Evolutionary conservation across 2,113 vertebrate species (phyloP).

Genomic region (Columbina picui): DNA sequence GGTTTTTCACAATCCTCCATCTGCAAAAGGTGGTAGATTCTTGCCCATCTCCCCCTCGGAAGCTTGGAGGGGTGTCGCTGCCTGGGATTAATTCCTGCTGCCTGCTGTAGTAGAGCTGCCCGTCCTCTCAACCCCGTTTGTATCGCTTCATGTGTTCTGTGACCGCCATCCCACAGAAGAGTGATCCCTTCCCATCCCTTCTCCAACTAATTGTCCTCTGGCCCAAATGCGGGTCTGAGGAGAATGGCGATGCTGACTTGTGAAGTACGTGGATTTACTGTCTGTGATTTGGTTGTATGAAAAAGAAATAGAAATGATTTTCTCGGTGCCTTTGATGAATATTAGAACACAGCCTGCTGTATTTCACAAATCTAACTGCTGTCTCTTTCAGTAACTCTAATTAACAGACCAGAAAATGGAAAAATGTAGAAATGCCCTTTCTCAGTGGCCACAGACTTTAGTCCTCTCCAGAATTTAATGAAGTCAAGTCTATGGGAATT

Average conservation of each 20-base stretch:
- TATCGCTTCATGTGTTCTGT: neutral
- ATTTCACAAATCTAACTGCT: neutral
- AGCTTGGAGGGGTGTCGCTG: neutral
- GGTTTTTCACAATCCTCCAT: neutral
- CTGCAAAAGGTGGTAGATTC: accelerated
- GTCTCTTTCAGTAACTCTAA: neutral
- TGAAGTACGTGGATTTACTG: neutral
- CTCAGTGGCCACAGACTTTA: neutral
- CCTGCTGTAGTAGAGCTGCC: neutral
- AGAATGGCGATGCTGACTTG: neutral
- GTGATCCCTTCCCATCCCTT: neutral
- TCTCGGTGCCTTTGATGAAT: neutral
- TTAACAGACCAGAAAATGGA: constrained; percentile 53
- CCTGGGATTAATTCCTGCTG: neutral
- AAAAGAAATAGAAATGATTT: neutral
- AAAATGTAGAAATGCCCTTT: constrained; percentile 36
- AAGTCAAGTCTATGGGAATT: neutral
- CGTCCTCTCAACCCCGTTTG: neutral
- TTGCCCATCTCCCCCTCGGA: neutral
- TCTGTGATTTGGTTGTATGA: neutral
- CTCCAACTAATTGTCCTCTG: neutral
- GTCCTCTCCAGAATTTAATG: neutral
- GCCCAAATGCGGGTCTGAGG: neutral
- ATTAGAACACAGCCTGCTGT: neutral
- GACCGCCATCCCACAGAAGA: neutral